Conservation (phyloP, 2,888 invertebrate genomes). For the Nezara viridula region DNA sequence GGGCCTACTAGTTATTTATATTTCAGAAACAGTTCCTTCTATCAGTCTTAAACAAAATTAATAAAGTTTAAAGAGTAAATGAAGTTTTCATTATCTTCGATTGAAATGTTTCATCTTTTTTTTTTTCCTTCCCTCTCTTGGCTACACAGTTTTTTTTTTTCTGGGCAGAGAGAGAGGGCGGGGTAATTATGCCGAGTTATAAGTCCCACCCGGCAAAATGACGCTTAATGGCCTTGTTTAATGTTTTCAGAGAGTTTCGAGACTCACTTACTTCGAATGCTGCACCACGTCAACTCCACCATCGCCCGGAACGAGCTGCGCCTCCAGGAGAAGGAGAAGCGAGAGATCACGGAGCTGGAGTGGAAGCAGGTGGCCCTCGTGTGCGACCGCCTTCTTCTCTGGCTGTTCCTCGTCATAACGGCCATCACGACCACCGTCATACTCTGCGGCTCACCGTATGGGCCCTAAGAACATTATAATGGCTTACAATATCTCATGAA, state of each 20-base stretch:
- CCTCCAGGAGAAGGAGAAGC: constrained; percentile 82
- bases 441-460: constrained; percentile 75
- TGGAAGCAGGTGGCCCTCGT: constrained; percentile 89
- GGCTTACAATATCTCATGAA: too few relatives aligned
- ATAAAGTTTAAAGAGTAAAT: too few relatives aligned
- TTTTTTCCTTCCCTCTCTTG: too few relatives aligned
- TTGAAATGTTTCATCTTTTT: too few relatives aligned
- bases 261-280: constrained; percentile 77
- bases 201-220: neutral
- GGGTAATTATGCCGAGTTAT: too few relatives aligned
- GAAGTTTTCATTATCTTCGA: too few relatives aligned
- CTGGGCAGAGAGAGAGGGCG: too few relatives aligned
- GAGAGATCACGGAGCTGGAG: constrained; percentile 85
- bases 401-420: constrained; percentile 83
- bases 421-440: constrained; percentile 85
- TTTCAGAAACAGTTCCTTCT: too few relatives aligned
- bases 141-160: too few relatives aligned
- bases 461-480: constrained; percentile 62
- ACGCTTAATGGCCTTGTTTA: neutral
- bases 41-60: too few relatives aligned
- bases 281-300: constrained; percentile 79
- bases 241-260: constrained; percentile 70
- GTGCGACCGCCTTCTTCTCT: constrained; percentile 83
- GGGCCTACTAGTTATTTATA: too few relatives aligned
- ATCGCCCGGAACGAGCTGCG: constrained; percentile 86